Base-by-base conservation (phyloP, 2,888 invertebrate species). In the Diplazon laetatorius region DNA sequence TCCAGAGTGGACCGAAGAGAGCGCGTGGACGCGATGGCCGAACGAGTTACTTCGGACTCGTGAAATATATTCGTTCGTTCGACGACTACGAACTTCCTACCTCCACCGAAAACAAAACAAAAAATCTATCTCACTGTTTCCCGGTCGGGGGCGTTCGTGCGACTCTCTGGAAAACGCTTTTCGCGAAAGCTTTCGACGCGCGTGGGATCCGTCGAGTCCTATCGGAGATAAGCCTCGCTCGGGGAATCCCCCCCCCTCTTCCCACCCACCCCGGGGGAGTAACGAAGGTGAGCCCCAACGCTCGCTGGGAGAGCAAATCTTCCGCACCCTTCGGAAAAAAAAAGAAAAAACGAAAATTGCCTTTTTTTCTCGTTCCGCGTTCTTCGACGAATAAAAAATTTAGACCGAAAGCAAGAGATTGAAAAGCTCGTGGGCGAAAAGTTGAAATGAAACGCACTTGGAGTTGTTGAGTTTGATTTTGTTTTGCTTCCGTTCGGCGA, bases 191-290 rank as follows among this genome's bases (percentile, higher is more conserved):
- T 73, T 68, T n/a, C 57, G 59, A 57, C 60, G 52, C 55, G 48
- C 72, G 66, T 72, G 39, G 46, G 30, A 57, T 69, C 25, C 46
- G 60, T 48, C 22, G 73, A 73, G 69, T 73, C 69, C 63, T 69
- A 69, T 69, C 73, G 65, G 63, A 69, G 78, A 78, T 78, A 73
- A 78, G 78, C 73, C 71, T 52, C 55, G 30, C 69, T 65, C 50
- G 25, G n/a, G n/a, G 69, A 78, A 78, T 73, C 69, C 73, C 50
- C 39, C 50, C 50, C 2, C 59, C 44, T 62, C 25, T 63, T 69
- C 50, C 39, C 50, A 59, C 2, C 59, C 44, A 63, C 25, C 76
- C 50, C 60, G 68, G 9, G 72, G 22, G 44, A 39, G 71, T 42
- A 55, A 25, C 48, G 46, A 20, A 57, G 39, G 22, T 25, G n/a